Base-by-base conservation (phyloP, 2,888 invertebrate species). In the Himalopsyche kuldschensis region DNA sequence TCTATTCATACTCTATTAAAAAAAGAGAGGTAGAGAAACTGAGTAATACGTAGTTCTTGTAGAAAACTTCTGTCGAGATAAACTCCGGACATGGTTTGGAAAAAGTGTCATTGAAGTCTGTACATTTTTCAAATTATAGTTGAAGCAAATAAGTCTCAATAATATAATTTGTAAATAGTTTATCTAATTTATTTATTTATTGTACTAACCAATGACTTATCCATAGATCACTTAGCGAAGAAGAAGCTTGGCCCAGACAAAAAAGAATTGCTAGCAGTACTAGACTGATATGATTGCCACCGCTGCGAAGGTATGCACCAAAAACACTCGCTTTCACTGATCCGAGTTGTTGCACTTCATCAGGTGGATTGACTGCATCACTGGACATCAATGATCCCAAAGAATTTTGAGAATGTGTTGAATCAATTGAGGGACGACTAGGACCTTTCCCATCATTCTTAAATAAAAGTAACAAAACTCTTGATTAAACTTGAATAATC, bases 221-320 rank as follows among this genome's bases (percentile, higher is more conserved):
- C 92, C 94, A 94, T 31, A 92, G 91, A 86, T 95, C 94, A 0
- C 93, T 92, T 0, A 93, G 92, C 0, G 94, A 94, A 82, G 93
- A 94, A 85, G 93, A 90, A 3, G 92, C 85, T 87, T 94, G 94
- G 0, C 93, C 92, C 17, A 91, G 80, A 0, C 93, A 75, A 87
- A 94, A 94, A 32, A 93, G 88, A 0, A 91, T 46, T 4, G 92
- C 88, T 10, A 94, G 88, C 0, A 93, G 35, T 0, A 91, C 80
- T 88, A 94, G 90, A 0, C 91, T 91, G 75, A 90, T 87, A 1
- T 90, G 88, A 48, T 92, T 92, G 0, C 93, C 93, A 0, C 94
- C 94, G 46, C 93, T 93, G 82, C 89, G 90, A 75, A 94, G 92
- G 88, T 94, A 95, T 0, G 92, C 88, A 80, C 90, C 87, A 86